Base-by-base conservation (phyloP, 2,113 vertebrate genomes). In the Alectura lathami region DNA sequence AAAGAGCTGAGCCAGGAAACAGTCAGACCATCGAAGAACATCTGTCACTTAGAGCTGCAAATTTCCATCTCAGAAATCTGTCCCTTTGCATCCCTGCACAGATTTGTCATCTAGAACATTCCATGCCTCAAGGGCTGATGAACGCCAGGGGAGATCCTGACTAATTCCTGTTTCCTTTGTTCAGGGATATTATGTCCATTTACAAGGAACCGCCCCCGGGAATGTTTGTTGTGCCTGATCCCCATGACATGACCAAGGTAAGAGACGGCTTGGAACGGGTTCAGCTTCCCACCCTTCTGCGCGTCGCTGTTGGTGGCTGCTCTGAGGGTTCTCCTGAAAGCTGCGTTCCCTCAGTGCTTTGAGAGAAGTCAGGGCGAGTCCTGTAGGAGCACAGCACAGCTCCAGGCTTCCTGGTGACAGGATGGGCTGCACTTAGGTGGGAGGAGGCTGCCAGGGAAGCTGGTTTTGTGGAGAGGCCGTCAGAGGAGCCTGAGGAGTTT, bases 211-310 rank as follows among this genome's bases (percentile, higher is more conserved):
- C 99, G 3, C 99, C 99, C 14, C 99, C 99, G 1, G 99, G 99
- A 66, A 99, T 99, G 99, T 99, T 99, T 97, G 99, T 99, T 26
- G 99, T 99, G 91, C 99, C 99, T 36, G 99, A 99, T 93, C 99
- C 99, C 81, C 99, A 99, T 30, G 99, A 99, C 97, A 99, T 99
- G 99, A 99, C 99, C 88, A 99, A 99, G 99, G 99, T 99, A 98
- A 96, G 97, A 88, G 92, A 23, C 6, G 36, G 30, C 50, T 43
- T n/a, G 78, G 77, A 53, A 29, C 78, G 74, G 51, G 27, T 48
- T 82, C 74, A 60, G 3, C 74, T 84, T 64, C 13, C 30, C 1
- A 5, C 23, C 29, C 6, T 51, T 78, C 70, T 48, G 5, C 23
- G 1, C 8, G 20, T 29, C 38, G 64, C 69, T 70, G 3, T 9